A percentile compares a stretch with the other conserved stretches of the same genome.
Evolutionary conservation across 1,140 invertebrate species (phyloP).

Genomic region (Frieseomelitta varia): DNA sequence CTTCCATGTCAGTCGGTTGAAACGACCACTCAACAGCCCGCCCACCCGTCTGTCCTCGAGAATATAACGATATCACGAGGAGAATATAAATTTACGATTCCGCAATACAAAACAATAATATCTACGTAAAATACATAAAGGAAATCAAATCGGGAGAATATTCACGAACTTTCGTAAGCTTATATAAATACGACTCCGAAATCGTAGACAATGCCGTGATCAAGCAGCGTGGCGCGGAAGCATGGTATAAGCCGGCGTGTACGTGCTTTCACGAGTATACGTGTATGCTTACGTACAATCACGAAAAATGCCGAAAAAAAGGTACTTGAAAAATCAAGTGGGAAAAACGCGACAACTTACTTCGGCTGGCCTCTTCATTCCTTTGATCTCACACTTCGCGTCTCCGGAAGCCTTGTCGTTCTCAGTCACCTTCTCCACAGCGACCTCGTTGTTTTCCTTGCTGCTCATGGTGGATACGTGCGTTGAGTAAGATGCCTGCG

Average conservation of each 20-base stretch:
- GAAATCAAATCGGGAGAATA: not conserved
- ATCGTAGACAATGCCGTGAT: conserved; percentile 40
- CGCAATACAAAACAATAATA: not conserved
- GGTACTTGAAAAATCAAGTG: not conserved
- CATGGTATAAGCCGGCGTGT: conserved; percentile 44
- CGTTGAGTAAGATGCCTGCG: conserved; percentile 53
- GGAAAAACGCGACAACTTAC: conserved; percentile 83
- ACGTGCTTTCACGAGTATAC: conserved; percentile 18
- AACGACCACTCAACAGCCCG: conserved; percentile 45
- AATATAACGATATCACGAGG: conserved; percentile 5
- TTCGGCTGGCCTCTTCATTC: conserved; percentile 93
- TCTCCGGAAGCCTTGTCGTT: conserved; percentile 88
- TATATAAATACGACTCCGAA: conserved; percentile 22
- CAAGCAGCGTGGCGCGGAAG: conserved; percentile 57
- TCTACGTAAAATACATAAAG: not conserved
- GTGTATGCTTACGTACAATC: conserved; percentile 22
- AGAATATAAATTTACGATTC: not conserved
- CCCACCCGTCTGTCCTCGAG: conserved; percentile 16
- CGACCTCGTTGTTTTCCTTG: conserved; percentile 92
- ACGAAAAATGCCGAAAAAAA: not conserved
- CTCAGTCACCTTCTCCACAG: conserved; percentile 89
- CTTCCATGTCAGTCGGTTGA: conserved; percentile 52
- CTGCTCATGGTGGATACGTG: conserved; percentile 86
- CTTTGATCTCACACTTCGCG: conserved; percentile 91
- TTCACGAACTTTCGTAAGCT: conserved; percentile 2